Percentiles rank a stretch among this genome's conserved stretches.
These are phyloP conservation scores for Zelostemma sp. DNA, from an alignment of 1,140 invertebrate genomes.

Conservation along the genomic window DNA sequence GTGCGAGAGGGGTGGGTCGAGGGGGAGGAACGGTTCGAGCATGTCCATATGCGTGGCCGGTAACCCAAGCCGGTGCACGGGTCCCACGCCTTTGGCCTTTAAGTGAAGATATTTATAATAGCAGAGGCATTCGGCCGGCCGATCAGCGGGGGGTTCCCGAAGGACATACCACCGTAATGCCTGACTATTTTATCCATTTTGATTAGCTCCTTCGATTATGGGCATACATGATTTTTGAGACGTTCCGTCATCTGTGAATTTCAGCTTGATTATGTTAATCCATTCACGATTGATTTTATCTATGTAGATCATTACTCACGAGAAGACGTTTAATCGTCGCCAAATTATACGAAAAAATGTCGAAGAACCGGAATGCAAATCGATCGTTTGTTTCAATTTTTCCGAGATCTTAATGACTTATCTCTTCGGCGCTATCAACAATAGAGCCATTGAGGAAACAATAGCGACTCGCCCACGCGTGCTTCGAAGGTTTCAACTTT, in stretches of 20 bases:
- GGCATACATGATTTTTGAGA: constrained; percentile 39
- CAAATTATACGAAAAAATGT: constrained; percentile 2
- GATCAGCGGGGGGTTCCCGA: constrained; percentile 58
- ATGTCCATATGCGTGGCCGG: constrained; percentile 35
- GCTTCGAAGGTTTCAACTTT: constrained; percentile 12
- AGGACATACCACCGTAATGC: constrained; percentile 60
- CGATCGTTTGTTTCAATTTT: constrained; percentile 1
- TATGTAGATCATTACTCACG: constrained; percentile 1
- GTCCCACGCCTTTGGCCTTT: constrained; percentile 58
- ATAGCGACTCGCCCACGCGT: constrained; percentile 33
- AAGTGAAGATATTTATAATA: constrained; percentile 62
- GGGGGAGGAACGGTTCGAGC: constrained; percentile 33
- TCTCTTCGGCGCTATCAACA: constrained; percentile 25
- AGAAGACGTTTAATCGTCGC: neutral
- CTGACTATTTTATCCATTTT: constrained; percentile 59
- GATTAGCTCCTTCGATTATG: constrained; percentile 46
- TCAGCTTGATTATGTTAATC: constrained; percentile 3
- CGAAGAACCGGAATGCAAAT: neutral
- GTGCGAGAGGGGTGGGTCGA: constrained; percentile 5
- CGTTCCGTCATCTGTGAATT: constrained; percentile 14
- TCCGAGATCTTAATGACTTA: constrained; percentile 1
- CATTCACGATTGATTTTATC: constrained; percentile 34
- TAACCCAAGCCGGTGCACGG: constrained; percentile 33
- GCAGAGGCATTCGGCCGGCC: constrained; percentile 56
- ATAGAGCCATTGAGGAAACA: constrained; percentile 38